These are phyloP conservation scores for Numida meleagris DNA, from an alignment of 2,113 vertebrate species.

Conservation along the genomic window DNA sequence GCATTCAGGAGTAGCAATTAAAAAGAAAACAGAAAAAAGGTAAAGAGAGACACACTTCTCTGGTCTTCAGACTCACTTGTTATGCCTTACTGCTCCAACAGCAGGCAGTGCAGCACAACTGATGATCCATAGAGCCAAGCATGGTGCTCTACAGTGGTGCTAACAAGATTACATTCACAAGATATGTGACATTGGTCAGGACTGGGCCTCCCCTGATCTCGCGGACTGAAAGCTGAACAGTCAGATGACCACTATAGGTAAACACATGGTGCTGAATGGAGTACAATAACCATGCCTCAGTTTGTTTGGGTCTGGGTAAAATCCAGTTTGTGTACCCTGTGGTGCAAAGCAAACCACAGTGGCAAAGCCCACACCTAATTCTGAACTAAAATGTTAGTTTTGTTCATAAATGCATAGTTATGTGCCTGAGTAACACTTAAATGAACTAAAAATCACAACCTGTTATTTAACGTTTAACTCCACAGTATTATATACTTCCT, in stretches of 20 bases:
- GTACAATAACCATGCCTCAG: accelerated
- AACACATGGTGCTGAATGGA: background rate
- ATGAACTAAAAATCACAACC: background rate
- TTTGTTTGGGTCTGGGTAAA: background rate
- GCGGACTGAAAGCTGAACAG: background rate
- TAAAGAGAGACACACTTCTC: background rate
- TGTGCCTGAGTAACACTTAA: background rate
- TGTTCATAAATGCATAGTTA: background rate
- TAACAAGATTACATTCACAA: background rate
- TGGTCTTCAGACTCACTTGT: background rate
- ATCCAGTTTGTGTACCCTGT: accelerated
- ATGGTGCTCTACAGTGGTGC: accelerated
- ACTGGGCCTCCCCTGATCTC: accelerated
- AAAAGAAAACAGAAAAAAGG: background rate
- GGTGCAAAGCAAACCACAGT: accelerated
- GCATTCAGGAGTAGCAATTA: background rate
- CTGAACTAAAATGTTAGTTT: background rate
- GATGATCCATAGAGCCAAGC: accelerated
- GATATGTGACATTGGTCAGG: too few relatives aligned
- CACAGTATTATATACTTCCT: background rate
- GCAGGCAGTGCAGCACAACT: background rate
- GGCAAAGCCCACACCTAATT: background rate
- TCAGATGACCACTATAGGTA: background rate
- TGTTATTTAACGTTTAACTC: background rate
- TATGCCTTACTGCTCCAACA: background rate